Evolutionary conservation across 2,888 invertebrate genomes (phyloP).

Genomic region (Anthrax anthrax): DNA sequence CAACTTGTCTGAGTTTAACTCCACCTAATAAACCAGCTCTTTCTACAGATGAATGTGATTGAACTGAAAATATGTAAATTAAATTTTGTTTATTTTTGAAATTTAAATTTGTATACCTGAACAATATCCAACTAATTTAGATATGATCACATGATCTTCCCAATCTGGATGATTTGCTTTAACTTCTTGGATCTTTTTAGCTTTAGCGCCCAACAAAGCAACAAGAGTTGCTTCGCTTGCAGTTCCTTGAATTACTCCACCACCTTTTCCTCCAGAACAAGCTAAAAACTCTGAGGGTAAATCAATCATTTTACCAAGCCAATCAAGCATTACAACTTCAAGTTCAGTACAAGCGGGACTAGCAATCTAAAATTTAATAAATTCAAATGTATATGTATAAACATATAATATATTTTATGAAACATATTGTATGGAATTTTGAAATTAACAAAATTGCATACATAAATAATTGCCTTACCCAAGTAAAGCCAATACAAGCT

Average conservation of each 20-base stretch:
- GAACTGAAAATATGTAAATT: slow-evolving; percentile 42
- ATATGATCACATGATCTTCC: slow-evolving; percentile 56
- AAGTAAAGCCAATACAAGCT: slow-evolving; percentile 90
- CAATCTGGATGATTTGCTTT: slow-evolving; percentile 60
- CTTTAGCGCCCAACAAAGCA: slow-evolving; percentile 79
- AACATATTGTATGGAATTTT: no score
- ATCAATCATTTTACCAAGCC: slow-evolving; percentile 86
- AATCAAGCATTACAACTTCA: slow-evolving; percentile 89
- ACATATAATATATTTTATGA: no score
- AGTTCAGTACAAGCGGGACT: slow-evolving; percentile 93
- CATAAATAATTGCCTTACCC: slow-evolving; percentile 51
- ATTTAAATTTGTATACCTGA: slow-evolving; percentile 43
- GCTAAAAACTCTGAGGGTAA: slow-evolving; percentile 76
- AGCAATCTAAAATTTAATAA: slow-evolving; percentile 50
- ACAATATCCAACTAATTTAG: slow-evolving; percentile 73
- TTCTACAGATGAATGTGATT: slow-evolving; percentile 90
- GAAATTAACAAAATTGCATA: not conserved
- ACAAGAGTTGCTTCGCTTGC: slow-evolving; percentile 92
- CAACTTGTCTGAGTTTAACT: slow-evolving; percentile 59
- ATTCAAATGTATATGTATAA: no score
- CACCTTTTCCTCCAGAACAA: slow-evolving; percentile 67
- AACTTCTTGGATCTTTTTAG: slow-evolving; percentile 49
- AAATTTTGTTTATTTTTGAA: not conserved
- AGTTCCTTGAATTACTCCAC: slow-evolving; percentile 86
- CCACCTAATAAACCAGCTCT: slow-evolving; percentile 81